These are phyloP conservation scores for Eumaeus atala DNA, from an alignment of 1,140 invertebrate species.

Conservation along the genomic window DNA sequence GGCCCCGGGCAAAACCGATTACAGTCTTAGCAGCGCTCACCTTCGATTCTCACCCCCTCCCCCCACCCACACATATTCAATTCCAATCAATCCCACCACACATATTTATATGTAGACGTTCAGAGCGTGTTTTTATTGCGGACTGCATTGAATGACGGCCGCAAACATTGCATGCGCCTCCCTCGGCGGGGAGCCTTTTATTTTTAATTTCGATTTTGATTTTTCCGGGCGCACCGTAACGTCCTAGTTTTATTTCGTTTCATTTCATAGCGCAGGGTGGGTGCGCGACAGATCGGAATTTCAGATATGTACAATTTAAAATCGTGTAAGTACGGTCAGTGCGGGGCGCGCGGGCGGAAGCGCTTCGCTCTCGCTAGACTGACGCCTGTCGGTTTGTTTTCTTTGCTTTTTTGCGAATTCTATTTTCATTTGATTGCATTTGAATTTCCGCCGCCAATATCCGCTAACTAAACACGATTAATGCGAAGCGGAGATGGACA, in stretches of 20 bases:
- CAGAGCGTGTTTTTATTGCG: slow-evolving; percentile 66
- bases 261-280: slow-evolving; percentile 72
- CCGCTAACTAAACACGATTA: slow-evolving; percentile 76
- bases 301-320: slow-evolving; percentile 75
- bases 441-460: slow-evolving; percentile 75
- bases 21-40: slow-evolving; percentile 70
- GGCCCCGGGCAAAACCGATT: slow-evolving; percentile 69
- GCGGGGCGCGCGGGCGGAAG: slow-evolving; percentile 42
- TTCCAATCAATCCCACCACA: slow-evolving; percentile 69
- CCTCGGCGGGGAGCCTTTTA: slow-evolving; percentile 63
- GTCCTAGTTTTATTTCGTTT: slow-evolving; percentile 73
- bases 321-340: slow-evolving; percentile 74
- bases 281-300: slow-evolving; percentile 72
- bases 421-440: slow-evolving; percentile 76
- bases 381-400: slow-evolving; percentile 72
- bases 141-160: slow-evolving; percentile 69
- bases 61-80: slow-evolving; percentile 61
- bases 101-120: slow-evolving; percentile 69
- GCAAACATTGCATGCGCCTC: slow-evolving; percentile 68
- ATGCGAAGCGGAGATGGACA: slow-evolving; percentile 69
- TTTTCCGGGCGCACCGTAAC: slow-evolving; percentile 63
- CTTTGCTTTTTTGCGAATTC: slow-evolving; percentile 70
- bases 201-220: slow-evolving; percentile 74
- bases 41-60: slow-evolving; percentile 56
- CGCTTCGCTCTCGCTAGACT: slow-evolving; percentile 58